Percentiles rank a stretch among this genome's conserved stretches.
Evolutionary conservation across 2,113 vertebrate genomes (phyloP).

Genomic region (Cyanoramphus novaezelandiae): DNA sequence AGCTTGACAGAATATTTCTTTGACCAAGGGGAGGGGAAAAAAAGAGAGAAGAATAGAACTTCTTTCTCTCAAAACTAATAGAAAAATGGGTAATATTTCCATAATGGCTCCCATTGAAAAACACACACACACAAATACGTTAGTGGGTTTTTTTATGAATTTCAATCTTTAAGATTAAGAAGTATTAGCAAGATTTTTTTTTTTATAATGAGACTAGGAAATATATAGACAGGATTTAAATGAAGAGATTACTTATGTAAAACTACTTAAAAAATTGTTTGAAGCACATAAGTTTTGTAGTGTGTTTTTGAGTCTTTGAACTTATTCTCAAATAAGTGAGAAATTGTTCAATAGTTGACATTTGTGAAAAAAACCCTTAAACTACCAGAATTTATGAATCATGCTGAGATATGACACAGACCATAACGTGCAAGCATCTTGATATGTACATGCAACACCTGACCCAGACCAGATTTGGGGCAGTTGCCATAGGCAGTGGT

Average conservation of each 20-base stretch:
- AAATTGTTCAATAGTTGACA: not conserved
- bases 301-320: not conserved
- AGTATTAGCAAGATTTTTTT: not conserved
- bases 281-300: not conserved
- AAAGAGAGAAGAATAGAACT: not conserved
- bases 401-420: not conserved
- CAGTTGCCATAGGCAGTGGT: not conserved
- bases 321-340: not conserved
- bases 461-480: not conserved
- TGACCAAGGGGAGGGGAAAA: not conserved
- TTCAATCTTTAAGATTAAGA: not conserved
- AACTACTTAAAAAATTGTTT: not conserved
- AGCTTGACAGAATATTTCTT: not conserved
- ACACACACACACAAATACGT: not conserved
- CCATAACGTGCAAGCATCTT: fast-evolving
- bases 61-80: not conserved
- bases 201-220: not conserved
- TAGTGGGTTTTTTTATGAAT: not conserved
- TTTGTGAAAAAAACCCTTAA: not conserved
- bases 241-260: not conserved
- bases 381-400: not conserved
- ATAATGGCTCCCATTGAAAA: not conserved
- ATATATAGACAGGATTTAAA: not conserved
- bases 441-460: fast-evolving
- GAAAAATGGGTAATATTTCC: not conserved